Evolutionary conservation across 2,888 invertebrate genomes (phyloP).

Genomic region (Odontocolon sp.): DNA sequence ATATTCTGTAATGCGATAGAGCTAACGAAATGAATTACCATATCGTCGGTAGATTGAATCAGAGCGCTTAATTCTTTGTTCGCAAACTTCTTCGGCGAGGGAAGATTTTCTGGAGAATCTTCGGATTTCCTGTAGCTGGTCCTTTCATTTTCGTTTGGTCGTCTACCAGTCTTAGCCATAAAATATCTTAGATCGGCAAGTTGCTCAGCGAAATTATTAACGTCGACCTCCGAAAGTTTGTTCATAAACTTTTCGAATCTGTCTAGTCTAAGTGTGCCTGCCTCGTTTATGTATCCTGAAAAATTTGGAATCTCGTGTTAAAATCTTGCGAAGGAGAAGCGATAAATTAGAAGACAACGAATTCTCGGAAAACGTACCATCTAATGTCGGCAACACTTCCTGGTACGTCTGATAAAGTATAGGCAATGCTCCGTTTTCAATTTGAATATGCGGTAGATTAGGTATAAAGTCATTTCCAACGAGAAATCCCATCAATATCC

Average conservation of each 20-base stretch:
- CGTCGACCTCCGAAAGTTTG: slow-evolving; percentile 87
- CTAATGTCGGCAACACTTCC: slow-evolving; percentile 91
- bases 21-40: too few species aligned
- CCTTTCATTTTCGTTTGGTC: slow-evolving; percentile 80
- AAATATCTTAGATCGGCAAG: slow-evolving; percentile 93
- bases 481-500: slow-evolving; percentile 98
- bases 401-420: slow-evolving; percentile 94
- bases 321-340: not conserved
- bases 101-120: slow-evolving; percentile 61
- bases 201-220: slow-evolving; percentile 88
- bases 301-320: slow-evolving; percentile 49
- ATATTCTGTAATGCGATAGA: too few species aligned
- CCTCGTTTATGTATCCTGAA: slow-evolving; percentile 95
- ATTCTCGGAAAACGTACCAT: slow-evolving; percentile 83
- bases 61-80: slow-evolving; percentile 83
- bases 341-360: slow-evolving; percentile 26
- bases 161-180: slow-evolving; percentile 88
- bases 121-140: slow-evolving; percentile 80
- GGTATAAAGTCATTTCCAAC: slow-evolving; percentile 99
- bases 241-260: slow-evolving; percentile 94
- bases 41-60: slow-evolving; percentile 85
- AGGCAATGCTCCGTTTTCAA: slow-evolving; percentile 93
- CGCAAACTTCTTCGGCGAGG: slow-evolving; percentile 64
- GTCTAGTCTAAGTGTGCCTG: slow-evolving; percentile 90
- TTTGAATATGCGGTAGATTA: slow-evolving; percentile 96